These are phyloP conservation scores for Malacosoma neustria DNA, from an alignment of 2,888 invertebrate species.

Conservation along the genomic window DNA sequence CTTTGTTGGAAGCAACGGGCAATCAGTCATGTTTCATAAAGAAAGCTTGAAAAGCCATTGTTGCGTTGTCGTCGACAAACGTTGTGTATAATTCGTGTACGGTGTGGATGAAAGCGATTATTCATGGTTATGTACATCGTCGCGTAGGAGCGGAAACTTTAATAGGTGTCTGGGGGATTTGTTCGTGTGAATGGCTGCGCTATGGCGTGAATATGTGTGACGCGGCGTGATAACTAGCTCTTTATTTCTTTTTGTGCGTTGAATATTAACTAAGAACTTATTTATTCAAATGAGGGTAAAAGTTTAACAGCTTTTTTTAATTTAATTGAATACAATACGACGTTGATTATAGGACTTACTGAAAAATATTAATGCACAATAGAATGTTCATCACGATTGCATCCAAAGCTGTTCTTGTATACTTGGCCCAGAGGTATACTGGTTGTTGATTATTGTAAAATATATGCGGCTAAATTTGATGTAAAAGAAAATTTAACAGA, in stretches of 20 bases:
- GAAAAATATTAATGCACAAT: no score
- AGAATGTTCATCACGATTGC: no score
- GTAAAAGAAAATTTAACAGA: no score
- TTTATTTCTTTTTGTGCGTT: slow-evolving; percentile 5
- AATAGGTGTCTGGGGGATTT: slow-evolving; percentile 33
- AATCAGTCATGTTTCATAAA: slow-evolving; percentile 65
- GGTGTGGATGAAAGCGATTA: slow-evolving; percentile 43
- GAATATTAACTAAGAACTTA: slow-evolving; percentile 7
- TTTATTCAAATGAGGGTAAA: no score
- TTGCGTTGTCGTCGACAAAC: slow-evolving; percentile 32
- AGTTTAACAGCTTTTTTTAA: no score
- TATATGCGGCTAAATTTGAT: no score
- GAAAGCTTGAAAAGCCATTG: slow-evolving; percentile 49
- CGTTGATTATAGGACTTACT: no score
- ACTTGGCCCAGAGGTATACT: no score
- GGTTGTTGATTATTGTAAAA: no score
- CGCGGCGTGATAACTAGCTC: not conserved
- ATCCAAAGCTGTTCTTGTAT: no score
- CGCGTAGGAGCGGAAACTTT: slow-evolving; percentile 36
- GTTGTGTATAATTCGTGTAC: slow-evolving; percentile 40
- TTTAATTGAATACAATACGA: no score
- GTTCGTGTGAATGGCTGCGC: slow-evolving; percentile 1
- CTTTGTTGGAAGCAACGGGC: slow-evolving; percentile 54
- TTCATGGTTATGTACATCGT: slow-evolving; percentile 42
- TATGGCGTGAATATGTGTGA: not conserved